Evolutionary conservation across 2,797 vertebrate genomes (phyloP).

Genomic region (Limosa lapponica): DNA sequence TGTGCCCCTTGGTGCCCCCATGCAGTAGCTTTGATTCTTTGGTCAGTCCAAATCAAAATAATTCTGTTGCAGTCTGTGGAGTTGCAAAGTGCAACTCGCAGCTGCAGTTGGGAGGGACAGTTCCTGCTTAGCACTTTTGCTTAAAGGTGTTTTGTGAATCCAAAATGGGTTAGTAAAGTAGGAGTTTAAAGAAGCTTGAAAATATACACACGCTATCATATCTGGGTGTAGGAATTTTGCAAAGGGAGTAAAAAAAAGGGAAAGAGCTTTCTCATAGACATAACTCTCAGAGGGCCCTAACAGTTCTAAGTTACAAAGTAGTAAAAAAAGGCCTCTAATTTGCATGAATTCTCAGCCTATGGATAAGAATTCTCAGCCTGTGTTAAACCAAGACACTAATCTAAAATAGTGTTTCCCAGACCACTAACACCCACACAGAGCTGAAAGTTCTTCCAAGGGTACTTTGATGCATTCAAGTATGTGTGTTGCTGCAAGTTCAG

Average conservation of each 20-base stretch:
- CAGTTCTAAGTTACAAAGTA: neutral
- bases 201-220: neutral
- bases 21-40: neutral
- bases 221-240: neutral
- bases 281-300: neutral
- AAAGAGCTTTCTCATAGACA: neutral
- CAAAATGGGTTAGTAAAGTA: neutral
- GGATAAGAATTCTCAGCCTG: neutral
- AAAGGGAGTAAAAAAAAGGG: neutral
- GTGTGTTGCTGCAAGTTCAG: neutral
- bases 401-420: neutral
- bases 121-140: neutral
- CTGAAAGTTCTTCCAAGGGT: slow-evolving; percentile 2
- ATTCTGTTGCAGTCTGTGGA: neutral
- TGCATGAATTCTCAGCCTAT: neutral
- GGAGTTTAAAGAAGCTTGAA: neutral
- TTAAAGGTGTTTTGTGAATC: neutral
- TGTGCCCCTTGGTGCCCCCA: neutral
- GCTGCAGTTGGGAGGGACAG: neutral
- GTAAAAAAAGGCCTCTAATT: neutral
- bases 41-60: neutral
- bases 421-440: neutral
- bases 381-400: neutral
- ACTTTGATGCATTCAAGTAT: neutral
- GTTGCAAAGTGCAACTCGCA: neutral